phyloP scores from a whole-genome alignment of 1,140 invertebrate species.

The Anastrepha obliqua region DNA sequence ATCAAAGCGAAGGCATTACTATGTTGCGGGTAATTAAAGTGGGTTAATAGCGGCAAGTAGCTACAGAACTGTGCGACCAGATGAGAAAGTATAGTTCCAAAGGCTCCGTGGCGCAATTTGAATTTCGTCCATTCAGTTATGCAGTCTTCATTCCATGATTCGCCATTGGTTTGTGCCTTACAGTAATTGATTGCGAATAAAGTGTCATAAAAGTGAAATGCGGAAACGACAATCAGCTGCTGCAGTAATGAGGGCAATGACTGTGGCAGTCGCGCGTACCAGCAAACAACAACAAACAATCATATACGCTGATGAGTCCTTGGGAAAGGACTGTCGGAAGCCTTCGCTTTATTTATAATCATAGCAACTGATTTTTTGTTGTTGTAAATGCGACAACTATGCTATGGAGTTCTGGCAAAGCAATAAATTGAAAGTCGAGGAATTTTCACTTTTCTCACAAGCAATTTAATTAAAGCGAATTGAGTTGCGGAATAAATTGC shows the following conservation, averaged over 20 bases:
- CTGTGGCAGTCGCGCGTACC: neutral
- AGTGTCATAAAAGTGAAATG: neutral
- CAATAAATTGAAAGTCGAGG: neutral
- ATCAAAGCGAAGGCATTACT: neutral
- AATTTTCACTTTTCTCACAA: neutral
- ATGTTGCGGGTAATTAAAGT: slow-evolving; percentile 17
- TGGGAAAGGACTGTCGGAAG: neutral
- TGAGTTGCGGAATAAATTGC: neutral
- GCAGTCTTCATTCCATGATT: too few species aligned
- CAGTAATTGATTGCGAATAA: neutral
- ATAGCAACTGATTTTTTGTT: neutral
- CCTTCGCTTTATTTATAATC: too few species aligned
- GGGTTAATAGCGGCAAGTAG: neutral
- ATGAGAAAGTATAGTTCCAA: too few species aligned
- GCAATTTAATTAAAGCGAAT: slow-evolving; percentile 1
- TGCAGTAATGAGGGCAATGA: neutral
- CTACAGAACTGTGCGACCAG: too few species aligned
- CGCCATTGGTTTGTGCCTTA: too few species aligned
- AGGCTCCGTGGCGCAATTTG: too few species aligned
- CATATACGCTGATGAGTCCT: neutral
- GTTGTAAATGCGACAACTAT: neutral
- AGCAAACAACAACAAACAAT: neutral
- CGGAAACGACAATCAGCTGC: neutral
- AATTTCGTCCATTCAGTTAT: too few species aligned
- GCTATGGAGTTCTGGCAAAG: neutral